A percentile compares a stretch with the other conserved stretches of the same genome.
Conservation (phyloP, 2,113 vertebrate genomes). For the Hyaena hyaena region DNA sequence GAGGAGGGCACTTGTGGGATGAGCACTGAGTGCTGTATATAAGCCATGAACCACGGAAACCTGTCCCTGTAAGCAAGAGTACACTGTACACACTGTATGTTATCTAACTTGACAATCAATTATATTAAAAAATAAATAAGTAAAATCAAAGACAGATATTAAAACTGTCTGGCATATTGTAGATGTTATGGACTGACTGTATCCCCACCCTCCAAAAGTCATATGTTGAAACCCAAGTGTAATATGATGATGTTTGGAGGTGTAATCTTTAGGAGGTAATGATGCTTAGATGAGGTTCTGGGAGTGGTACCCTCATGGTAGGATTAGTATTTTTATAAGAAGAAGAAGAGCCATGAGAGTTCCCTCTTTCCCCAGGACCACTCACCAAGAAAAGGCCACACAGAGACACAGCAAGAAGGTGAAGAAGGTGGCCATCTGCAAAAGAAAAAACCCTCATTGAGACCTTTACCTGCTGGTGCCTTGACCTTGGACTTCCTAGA, state of each 20-base stretch:
- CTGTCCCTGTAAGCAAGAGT: too few relatives aligned
- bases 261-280: neutral
- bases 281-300: neutral
- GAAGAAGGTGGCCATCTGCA: neutral
- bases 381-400: neutral
- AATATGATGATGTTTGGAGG: neutral
- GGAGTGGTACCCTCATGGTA: neutral
- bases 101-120: too few relatives aligned
- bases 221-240: neutral
- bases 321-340: neutral
- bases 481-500: neutral
- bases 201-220: neutral
- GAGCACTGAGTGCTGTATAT: too few relatives aligned
- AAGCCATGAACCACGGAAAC: too few relatives aligned
- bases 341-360: neutral
- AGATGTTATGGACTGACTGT: neutral
- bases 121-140: too few relatives aligned
- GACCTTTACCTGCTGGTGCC: neutral
- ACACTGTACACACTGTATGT: too few relatives aligned
- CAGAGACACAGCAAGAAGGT: neutral
- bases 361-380: neutral
- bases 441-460: neutral
- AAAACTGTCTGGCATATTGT: neutral
- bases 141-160: neutral
- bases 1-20: too few relatives aligned